A percentile compares a stretch with the other conserved stretches of the same genome.
Evolutionary conservation across 2,113 vertebrate species (phyloP).

Genomic region (Forbesichthys papilliferus): DNA sequence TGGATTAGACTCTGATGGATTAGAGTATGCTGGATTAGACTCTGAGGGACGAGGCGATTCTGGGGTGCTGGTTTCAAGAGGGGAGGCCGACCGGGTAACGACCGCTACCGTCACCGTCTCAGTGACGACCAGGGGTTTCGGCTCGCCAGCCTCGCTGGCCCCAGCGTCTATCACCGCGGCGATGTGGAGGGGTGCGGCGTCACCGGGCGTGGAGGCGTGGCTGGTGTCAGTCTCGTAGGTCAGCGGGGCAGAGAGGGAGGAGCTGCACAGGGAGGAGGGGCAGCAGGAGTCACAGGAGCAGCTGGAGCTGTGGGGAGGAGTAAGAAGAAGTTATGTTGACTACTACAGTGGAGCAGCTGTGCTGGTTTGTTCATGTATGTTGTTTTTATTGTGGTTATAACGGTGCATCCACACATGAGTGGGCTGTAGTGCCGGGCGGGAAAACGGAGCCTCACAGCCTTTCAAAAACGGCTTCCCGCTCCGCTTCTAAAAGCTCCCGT

Average conservation of each 20-base stretch:
- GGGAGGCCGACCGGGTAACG: too few species aligned
- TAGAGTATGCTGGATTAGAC: too few species aligned
- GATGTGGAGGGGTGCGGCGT: slow-evolving; percentile 51
- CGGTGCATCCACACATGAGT: too few species aligned
- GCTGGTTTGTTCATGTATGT: too few species aligned
- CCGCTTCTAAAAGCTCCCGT: too few species aligned
- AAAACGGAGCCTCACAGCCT: background rate
- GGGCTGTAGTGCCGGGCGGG: background rate
- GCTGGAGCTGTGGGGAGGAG: slow-evolving; percentile 70
- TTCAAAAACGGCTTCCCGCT: too few species aligned
- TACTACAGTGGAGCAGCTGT: too few species aligned
- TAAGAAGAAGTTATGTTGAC: background rate
- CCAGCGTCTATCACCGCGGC: slow-evolving; percentile 45
- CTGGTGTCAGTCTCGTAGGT: slow-evolving; percentile 84
- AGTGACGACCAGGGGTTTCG: slow-evolving; percentile 6
- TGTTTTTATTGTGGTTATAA: too few species aligned
- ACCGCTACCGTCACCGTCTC: slow-evolving; percentile 51
- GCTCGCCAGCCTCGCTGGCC: background rate
- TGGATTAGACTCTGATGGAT: too few species aligned
- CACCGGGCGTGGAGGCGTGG: slow-evolving; percentile 75
- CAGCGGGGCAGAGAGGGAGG: slow-evolving; percentile 76
- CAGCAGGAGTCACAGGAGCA: slow-evolving; percentile 89
- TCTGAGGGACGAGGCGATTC: too few species aligned
- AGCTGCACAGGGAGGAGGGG: slow-evolving; percentile 84
- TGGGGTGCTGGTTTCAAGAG: too few species aligned